phyloP scores from a whole-genome alignment of 2,113 vertebrate species.

The Pseudorasbora parva region DNA sequence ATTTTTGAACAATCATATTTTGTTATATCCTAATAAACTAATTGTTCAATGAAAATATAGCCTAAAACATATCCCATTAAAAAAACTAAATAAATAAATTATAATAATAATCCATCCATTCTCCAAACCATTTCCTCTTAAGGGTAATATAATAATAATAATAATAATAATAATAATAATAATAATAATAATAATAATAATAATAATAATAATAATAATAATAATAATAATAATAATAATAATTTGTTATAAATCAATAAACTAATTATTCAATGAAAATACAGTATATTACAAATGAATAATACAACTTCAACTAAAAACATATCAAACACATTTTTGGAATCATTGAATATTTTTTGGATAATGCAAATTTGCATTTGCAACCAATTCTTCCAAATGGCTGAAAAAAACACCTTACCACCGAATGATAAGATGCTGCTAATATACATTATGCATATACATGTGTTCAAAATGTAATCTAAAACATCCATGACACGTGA shows the following conservation, averaged over 20 bases:
- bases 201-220: not conserved
- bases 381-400: not conserved
- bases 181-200: not conserved
- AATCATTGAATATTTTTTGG: not conserved
- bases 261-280: too few species aligned
- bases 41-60: too few species aligned
- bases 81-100: too few species aligned
- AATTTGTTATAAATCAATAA: not conserved
- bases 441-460: not conserved
- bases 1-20: too few species aligned
- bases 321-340: too few species aligned
- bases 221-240: not conserved
- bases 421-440: not conserved
- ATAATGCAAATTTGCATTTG: not conserved
- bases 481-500: not conserved
- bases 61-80: too few species aligned
- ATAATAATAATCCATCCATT: too few species aligned
- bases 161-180: too few species aligned
- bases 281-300: too few species aligned
- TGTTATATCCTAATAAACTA: not conserved
- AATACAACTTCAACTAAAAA: too few species aligned
- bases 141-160: too few species aligned
- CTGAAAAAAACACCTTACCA: not conserved
- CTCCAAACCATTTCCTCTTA: too few species aligned
- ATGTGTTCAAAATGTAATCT: not conserved